phyloP scores from a whole-genome alignment of 2,888 invertebrate species.

The Synanthedon formicaeformis region DNA sequence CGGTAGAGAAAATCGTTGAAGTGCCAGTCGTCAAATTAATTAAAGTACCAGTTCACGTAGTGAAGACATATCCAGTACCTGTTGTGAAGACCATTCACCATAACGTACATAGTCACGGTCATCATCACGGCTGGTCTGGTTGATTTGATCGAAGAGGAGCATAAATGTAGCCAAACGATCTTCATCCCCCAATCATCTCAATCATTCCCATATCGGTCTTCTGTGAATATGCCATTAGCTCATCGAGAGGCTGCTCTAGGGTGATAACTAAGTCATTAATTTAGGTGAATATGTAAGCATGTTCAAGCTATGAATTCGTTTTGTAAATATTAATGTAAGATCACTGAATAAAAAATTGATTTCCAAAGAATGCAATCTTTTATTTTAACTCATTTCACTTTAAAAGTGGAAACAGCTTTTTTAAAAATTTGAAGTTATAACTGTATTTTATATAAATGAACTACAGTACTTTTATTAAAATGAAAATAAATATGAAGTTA shows the following conservation, averaged over 20 bases:
- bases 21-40: conserved; percentile 67
- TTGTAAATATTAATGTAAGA: conserved; percentile 61
- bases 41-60: conserved; percentile 52
- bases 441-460: too few relatives aligned
- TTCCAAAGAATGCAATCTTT: conserved; percentile 43
- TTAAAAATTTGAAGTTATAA: too few relatives aligned
- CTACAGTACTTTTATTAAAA: too few relatives aligned
- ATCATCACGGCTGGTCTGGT: conserved; percentile 15
- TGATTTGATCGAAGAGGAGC: background rate
- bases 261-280: conserved; percentile 70
- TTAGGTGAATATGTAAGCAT: conserved; percentile 38
- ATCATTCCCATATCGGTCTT: conserved; percentile 2
- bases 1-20: conserved; percentile 60
- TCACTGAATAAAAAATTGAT: conserved; percentile 43
- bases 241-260: conserved; percentile 68
- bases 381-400: conserved; percentile 10
- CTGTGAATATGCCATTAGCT: conserved; percentile 61
- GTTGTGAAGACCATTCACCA: conserved; percentile 60
- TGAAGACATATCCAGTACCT: conserved; percentile 54
- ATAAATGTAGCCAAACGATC: background rate
- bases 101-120: conserved; percentile 33
- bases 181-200: background rate
- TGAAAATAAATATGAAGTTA: too few relatives aligned
- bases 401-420: too few relatives aligned
- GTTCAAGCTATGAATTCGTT: conserved; percentile 31